A percentile compares a stretch with the other conserved stretches of the same genome.
Conservation (phyloP, 2,113 vertebrate species). For the Thryonomys swinderianus region DNA sequence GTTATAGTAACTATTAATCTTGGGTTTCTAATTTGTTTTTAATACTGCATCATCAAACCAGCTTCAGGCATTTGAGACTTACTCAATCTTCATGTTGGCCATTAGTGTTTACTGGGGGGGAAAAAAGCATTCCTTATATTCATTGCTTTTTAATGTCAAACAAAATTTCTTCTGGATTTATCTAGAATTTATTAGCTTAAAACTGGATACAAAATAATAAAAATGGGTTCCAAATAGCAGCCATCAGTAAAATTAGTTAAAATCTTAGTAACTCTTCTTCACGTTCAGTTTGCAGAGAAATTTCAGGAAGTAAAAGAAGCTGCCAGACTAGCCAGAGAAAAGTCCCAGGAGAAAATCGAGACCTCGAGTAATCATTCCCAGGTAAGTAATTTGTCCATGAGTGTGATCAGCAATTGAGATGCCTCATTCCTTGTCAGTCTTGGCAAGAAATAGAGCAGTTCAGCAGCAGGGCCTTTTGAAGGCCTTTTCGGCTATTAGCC, state of each 20-base stretch:
- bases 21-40: not conserved
- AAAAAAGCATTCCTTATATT: not conserved
- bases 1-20: not conserved
- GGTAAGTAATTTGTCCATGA: constrained; percentile 85
- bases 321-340: constrained; percentile 94
- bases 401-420: not conserved
- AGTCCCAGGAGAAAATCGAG: constrained; percentile 96
- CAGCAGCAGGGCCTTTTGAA: not conserved
- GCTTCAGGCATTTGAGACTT: not conserved
- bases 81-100: not conserved
- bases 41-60: not conserved
- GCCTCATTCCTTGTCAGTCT: not conserved
- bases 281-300: constrained; percentile 97
- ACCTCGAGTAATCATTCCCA: constrained; percentile 95
- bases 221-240: not conserved
- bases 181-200: not conserved
- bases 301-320: constrained; percentile 98
- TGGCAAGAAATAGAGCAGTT: not conserved
- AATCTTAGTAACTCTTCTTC: not conserved
- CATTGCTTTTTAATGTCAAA: constrained; percentile 4
- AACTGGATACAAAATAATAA: not conserved
- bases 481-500: not conserved
- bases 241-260: not conserved
- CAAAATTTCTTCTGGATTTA: not conserved
- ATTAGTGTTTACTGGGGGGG: not conserved